These are phyloP conservation scores for Apodemus agrarius DNA, from an alignment of 2,797 vertebrate species.

Conservation along the genomic window DNA sequence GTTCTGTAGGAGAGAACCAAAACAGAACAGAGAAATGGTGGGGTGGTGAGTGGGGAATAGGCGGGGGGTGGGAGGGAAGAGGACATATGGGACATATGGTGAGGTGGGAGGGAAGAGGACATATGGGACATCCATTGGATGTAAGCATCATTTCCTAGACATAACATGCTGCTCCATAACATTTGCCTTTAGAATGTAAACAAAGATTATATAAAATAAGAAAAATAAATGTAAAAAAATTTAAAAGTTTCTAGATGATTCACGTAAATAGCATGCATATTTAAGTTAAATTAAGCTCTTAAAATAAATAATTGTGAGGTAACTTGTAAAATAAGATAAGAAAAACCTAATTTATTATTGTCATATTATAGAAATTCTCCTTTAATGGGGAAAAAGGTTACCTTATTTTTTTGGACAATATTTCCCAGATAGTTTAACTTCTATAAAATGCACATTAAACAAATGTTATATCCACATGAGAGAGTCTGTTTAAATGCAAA, in stretches of 20 bases:
- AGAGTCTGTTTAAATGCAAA: constrained; percentile 27
- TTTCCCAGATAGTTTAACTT: constrained; percentile 34
- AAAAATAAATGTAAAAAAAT: no score
- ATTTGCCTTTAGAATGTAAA: no score
- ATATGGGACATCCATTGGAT: no score
- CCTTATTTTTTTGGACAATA: neutral
- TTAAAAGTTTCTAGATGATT: constrained; percentile 27
- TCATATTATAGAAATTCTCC: constrained; percentile 16
- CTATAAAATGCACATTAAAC: neutral
- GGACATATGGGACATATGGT: no score
- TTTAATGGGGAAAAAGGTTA: neutral
- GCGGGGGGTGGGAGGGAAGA: no score
- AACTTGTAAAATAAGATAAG: constrained; percentile 47
- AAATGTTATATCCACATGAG: constrained; percentile 4
- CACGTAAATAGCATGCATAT: constrained; percentile 56
- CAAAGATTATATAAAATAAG: no score
- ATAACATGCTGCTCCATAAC: no score
- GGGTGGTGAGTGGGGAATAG: no score
- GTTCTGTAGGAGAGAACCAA: no score
- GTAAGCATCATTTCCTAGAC: no score
- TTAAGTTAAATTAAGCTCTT: constrained; percentile 66
- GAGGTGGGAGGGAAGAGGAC: no score
- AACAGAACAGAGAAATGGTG: no score
- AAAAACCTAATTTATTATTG: neutral
- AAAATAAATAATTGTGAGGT: constrained; percentile 39